Conservation (phyloP, 2,113 vertebrate genomes). For the Gasterosteus aculeatus region DNA sequence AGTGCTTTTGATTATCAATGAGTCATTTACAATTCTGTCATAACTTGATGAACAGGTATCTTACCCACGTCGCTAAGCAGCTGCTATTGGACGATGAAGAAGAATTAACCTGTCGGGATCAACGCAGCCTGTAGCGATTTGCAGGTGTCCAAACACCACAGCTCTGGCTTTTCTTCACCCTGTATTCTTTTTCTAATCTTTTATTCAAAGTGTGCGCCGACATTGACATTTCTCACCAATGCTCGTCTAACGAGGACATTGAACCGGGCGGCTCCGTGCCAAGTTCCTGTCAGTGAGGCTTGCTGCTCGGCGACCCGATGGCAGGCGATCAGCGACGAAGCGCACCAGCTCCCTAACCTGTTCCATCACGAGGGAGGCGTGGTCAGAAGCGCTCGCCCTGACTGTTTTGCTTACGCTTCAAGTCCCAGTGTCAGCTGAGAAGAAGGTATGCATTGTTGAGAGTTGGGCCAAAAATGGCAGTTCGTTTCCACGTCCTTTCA, state of each 20-base stretch:
- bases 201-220: conserved; percentile 61
- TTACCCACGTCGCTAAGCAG: conserved; percentile 17
- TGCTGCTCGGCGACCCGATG: conserved; percentile 44
- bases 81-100: conserved; percentile 14
- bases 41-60: not conserved
- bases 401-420: conserved; percentile 57
- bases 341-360: conserved; percentile 72
- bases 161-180: conserved; percentile 29
- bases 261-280: conserved; percentile 71
- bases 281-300: conserved; percentile 77
- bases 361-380: conserved; percentile 68
- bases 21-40: not conserved
- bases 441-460: conserved; percentile 81
- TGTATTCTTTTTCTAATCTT: conserved; percentile 22
- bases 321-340: conserved; percentile 72
- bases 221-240: conserved; percentile 73
- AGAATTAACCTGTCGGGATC: conserved; percentile 19
- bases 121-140: conserved; percentile 22
- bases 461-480: conserved; percentile 62
- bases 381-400: conserved; percentile 35
- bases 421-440: conserved; percentile 51
- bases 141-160: conserved; percentile 79
- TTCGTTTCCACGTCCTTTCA: conserved; percentile 78
- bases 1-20: too few relatives aligned
- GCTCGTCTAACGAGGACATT: conserved; percentile 74